Conservation (phyloP, 30 jellyfish, hydroid and myxozoan species). For the Haliclystus octoradiatus region DNA sequence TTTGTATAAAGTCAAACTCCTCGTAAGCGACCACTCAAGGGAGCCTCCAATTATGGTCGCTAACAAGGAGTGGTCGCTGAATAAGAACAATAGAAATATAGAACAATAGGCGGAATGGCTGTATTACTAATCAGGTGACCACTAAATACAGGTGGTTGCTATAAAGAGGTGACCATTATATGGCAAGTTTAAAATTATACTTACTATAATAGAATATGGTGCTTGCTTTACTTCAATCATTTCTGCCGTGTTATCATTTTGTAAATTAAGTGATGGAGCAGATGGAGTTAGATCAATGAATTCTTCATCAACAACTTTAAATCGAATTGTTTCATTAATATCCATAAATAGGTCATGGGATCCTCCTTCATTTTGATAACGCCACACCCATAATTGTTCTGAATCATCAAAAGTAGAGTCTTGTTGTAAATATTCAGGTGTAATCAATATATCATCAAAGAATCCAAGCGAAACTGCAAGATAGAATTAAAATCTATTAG, state of each 20-base stretch:
- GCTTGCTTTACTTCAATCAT: slow-evolving; percentile 52
- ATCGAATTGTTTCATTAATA: slow-evolving; percentile 74
- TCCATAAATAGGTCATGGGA: slow-evolving; percentile 96
- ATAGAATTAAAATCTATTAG: not conserved
- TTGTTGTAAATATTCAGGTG: slow-evolving; percentile 87
- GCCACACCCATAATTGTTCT: slow-evolving; percentile 98
- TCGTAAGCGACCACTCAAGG: no score
- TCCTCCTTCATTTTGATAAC: slow-evolving; percentile 92
- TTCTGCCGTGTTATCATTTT: slow-evolving; percentile 44
- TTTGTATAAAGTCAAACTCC: no score
- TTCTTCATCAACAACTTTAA: slow-evolving; percentile 91
- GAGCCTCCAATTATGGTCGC: no score
- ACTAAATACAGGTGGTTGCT: no score
- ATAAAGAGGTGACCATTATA: not conserved
- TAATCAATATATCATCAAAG: slow-evolving; percentile 84
- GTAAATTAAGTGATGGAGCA: slow-evolving; percentile 57
- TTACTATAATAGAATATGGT: slow-evolving; percentile 70
- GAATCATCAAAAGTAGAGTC: slow-evolving; percentile 79
- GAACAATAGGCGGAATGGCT: not conserved
- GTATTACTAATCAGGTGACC: not conserved
- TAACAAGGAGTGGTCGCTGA: no score
- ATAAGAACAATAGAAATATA: no score
- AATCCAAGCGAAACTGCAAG: slow-evolving; percentile 78
- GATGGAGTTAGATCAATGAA: slow-evolving; percentile 89
- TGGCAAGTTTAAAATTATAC: slow-evolving; percentile 3